Conservation (phyloP, 2,113 vertebrate species). For the Stigmatopora nigra region DNA sequence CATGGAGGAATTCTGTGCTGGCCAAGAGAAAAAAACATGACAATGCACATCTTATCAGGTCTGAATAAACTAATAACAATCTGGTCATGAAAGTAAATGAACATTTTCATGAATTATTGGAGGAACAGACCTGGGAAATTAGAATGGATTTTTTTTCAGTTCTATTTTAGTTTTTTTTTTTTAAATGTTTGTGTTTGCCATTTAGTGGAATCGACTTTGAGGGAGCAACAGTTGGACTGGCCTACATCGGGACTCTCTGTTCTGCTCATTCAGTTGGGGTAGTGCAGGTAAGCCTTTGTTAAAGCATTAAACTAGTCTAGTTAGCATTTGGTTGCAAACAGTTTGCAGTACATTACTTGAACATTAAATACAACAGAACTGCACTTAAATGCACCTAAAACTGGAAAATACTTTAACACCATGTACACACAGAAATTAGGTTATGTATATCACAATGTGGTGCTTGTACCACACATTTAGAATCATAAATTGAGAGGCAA, state of each 20-base stretch:
- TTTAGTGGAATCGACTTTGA: conserved; percentile 70
- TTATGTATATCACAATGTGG: too few species aligned
- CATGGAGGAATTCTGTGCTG: conserved; percentile 70
- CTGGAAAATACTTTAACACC: too few species aligned
- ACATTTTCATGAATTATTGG: background rate
- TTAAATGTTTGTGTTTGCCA: conserved; percentile 5
- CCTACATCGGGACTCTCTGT: conserved; percentile 68
- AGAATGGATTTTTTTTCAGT: background rate
- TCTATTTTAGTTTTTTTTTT: background rate
- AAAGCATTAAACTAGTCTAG: background rate
- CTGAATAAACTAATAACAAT: background rate
- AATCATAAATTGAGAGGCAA: too few species aligned
- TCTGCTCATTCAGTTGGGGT: conserved; percentile 64
- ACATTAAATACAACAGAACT: too few species aligned
- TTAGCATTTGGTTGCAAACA: background rate
- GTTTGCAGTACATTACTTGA: too few species aligned
- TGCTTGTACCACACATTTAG: too few species aligned
- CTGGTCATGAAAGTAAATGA: background rate
- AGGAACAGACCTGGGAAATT: background rate
- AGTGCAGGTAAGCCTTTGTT: conserved; percentile 55
- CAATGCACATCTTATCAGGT: conserved; percentile 89
- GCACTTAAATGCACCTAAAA: too few species aligned
- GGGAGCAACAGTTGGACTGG: conserved; percentile 68
- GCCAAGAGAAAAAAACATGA: conserved; percentile 68
- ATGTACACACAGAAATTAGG: too few species aligned